A percentile compares a stretch with the other conserved stretches of the same genome.
Conservation (phyloP, 2,888 invertebrate genomes). For the Tiliacea citrago region DNA sequence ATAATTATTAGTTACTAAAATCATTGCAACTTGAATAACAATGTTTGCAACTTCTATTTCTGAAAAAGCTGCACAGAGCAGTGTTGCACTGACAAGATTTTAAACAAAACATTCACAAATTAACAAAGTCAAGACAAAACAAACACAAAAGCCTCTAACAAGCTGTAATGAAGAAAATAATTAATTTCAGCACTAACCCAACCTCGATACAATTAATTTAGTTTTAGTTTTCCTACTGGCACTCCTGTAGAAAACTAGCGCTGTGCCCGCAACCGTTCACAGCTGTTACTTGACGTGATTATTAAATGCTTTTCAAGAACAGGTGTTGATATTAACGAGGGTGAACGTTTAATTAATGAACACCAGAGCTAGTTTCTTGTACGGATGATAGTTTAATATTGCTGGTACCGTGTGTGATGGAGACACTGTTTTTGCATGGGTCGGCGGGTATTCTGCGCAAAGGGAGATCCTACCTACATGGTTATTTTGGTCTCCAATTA, state of each 20-base stretch:
- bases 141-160: conserved; percentile 22
- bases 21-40: too few relatives aligned
- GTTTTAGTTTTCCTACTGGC: conserved; percentile 83
- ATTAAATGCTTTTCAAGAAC: conserved; percentile 90
- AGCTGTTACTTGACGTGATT: conserved; percentile 88
- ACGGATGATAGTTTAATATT: conserved; percentile 69
- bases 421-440: conserved; percentile 62
- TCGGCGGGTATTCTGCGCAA: conserved; percentile 33
- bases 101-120: conserved; percentile 24
- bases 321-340: conserved; percentile 90
- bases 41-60: too few relatives aligned
- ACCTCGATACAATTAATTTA: conserved; percentile 76
- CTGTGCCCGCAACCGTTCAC: conserved; percentile 76
- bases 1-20: too few relatives aligned
- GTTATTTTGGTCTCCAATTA: conserved; percentile 35
- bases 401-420: conserved; percentile 60
- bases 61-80: background rate
- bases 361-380: conserved; percentile 75
- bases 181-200: conserved; percentile 53
- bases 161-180: conserved; percentile 57
- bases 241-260: conserved; percentile 83
- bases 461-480: conserved; percentile 2
- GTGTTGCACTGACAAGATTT: background rate
- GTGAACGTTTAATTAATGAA: conserved; percentile 89
- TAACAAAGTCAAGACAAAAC: conserved; percentile 9